Base-by-base conservation (phyloP, 1,140 invertebrate genomes). In the Drosophila baimaii region DNA sequence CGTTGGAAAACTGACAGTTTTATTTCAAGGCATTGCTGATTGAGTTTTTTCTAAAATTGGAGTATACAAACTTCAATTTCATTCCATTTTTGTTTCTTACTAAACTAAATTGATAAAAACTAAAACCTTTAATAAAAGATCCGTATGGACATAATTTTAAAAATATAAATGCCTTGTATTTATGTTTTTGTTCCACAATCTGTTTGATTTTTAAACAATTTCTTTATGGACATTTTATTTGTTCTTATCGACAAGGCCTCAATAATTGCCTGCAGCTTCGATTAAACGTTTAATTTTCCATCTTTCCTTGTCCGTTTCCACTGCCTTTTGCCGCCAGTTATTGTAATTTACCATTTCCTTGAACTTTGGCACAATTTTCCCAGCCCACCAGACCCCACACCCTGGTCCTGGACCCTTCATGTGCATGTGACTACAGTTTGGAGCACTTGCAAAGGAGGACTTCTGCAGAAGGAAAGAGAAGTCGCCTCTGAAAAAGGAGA, bases 331-430 rank as follows among this genome's bases (percentile, higher is more conserved):
- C 9, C 43, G 15, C 44, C 72, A 56, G 39, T 81, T 78, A 74
- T 82, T 71, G 79, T 68, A 79, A 78, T 71, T 78, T 66, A 54
- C 56, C 72, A 52, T 78, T 59, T 69, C 56, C 59, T 61, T 54
- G 13, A 65, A 57, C 31, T 58, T 51, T 25, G 37, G 31, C 46
- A 43, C 52, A 56, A 23, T 54, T 37, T 65, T 57, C 47, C 44
- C 15, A 8, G 15, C 33, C n/a, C n/a, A n/a, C n/a, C n/a, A n/a
- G n/a, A n/a, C n/a, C n/a, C n/a, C n/a, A 25, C 55, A 5, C 55
- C 27, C 12, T 39, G 27, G 15, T 33, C 8, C 27, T 33, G 29
- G 19, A 21, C 44, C 25, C 43, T 39, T 47, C 25, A 46, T 49
- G 35, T 39, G 72, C 51, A 57, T 65, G 61, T 75, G 59, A 70